Percentiles rank a stretch among this genome's conserved stretches.
Conservation (phyloP, 2,113 vertebrate genomes). For the Isichthys henryi region DNA sequence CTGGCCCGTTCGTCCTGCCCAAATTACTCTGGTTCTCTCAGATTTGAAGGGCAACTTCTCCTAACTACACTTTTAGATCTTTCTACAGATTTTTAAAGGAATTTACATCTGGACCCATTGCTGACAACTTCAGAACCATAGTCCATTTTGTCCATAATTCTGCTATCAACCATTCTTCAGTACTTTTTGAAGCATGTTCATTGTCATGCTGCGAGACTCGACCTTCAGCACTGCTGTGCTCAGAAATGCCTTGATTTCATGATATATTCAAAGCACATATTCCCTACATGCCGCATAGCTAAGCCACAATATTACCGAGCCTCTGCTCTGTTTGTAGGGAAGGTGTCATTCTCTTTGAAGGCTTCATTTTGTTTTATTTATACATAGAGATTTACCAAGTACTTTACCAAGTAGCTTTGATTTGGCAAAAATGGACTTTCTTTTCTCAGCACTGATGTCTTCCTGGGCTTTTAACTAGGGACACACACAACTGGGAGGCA, state of each 20-base stretch:
- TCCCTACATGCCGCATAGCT: not conserved
- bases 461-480: no score
- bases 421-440: no score
- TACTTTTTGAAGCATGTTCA: not conserved
- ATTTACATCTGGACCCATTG: not conserved
- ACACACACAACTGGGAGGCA: no score
- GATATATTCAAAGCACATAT: not conserved
- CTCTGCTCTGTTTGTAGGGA: not conserved
- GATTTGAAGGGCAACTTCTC: not conserved
- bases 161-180: no score
- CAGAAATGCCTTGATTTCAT: not conserved
- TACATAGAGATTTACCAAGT: no score
- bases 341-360: no score
- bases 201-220: not conserved
- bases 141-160: no score
- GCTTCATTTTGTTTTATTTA: no score
- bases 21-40: not conserved
- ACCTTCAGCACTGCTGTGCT: not conserved
- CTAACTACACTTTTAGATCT: not conserved
- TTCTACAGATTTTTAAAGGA: not conserved
- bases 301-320: not conserved
- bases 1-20: not conserved
- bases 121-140: not conserved
- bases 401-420: no score
- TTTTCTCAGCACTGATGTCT: no score